phyloP scores from a whole-genome alignment of 2,797 vertebrate genomes.

The Galago senegalensis region DNA sequence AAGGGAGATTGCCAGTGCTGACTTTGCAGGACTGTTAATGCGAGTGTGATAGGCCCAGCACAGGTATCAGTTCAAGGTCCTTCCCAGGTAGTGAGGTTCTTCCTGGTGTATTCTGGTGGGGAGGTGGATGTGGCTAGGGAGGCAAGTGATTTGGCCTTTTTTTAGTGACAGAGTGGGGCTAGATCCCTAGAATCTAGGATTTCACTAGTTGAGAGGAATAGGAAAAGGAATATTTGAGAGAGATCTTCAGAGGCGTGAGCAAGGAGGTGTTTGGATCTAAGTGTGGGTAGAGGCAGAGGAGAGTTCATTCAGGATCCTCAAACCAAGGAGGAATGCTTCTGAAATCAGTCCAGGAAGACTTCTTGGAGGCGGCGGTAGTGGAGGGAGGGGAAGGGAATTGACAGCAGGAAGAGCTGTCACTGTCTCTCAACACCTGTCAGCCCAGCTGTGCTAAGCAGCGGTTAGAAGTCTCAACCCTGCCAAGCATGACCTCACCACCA shows the following conservation, averaged over 20 bases:
- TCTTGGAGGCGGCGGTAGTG: conserved; percentile 54
- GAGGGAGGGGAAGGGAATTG: not conserved
- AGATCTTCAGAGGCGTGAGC: not conserved
- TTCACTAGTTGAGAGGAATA: not conserved
- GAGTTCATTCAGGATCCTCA: not conserved
- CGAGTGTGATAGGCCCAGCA: not conserved
- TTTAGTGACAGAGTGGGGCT: not conserved
- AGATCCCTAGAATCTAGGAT: conserved; percentile 21
- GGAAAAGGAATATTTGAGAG: conserved; percentile 28
- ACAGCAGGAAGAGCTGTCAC: conserved; percentile 13
- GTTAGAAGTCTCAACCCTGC: conserved; percentile 69
- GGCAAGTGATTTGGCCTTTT: not conserved
- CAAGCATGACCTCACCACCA: conserved; percentile 68
- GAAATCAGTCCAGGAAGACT: conserved; percentile 52
- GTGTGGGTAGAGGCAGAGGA: not conserved
- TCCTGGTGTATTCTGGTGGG: not conserved
- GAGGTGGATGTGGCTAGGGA: not conserved
- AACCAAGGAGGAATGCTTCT: not conserved
- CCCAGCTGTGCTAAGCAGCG: conserved; percentile 80
- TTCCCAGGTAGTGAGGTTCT: not conserved
- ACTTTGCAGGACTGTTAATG: not conserved
- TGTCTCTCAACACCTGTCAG: conserved; percentile 68
- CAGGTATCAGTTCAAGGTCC: not conserved
- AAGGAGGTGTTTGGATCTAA: not conserved
- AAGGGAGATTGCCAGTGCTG: not conserved